These are phyloP conservation scores for Jordanella pulchra DNA, from an alignment of 2,797 vertebrate species.

Conservation along the genomic window DNA sequence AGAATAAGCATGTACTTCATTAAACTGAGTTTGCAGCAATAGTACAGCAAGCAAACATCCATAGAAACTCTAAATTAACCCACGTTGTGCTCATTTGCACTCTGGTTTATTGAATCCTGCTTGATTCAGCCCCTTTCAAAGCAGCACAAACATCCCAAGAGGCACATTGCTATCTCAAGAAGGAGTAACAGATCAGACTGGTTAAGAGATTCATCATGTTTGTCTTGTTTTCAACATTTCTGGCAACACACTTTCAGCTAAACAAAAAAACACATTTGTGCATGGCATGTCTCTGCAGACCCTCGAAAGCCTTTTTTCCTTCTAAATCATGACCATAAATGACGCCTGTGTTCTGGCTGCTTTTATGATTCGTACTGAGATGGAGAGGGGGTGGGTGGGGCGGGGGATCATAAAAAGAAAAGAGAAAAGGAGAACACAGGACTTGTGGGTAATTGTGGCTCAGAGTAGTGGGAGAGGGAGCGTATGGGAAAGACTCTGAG, in stretches of 20 bases:
- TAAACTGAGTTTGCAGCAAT: constrained; percentile 13
- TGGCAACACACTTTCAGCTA: constrained; percentile 34
- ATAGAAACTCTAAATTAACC: constrained; percentile 45
- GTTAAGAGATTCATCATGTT: constrained; percentile 62
- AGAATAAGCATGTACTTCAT: constrained; percentile 2
- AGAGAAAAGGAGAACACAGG: constrained; percentile 80
- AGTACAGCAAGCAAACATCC: constrained; percentile 30
- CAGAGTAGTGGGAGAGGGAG: constrained; percentile 62
- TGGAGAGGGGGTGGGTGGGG: constrained; percentile 53
- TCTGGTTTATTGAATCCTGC: constrained; percentile 48
- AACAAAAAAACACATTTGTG: constrained; percentile 48
- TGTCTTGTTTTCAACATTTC: constrained; percentile 56
- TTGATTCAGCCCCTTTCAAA: constrained; percentile 43
- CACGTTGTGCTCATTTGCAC: constrained; percentile 46
- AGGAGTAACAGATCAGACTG: constrained; percentile 41
- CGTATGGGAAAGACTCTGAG: constrained; percentile 73
- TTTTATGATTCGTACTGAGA: constrained; percentile 67
- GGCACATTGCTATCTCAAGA: constrained; percentile 49
- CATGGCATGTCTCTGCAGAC: constrained; percentile 61
- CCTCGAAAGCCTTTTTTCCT: constrained; percentile 47
- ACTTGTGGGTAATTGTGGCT: constrained; percentile 82
- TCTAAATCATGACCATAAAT: constrained; percentile 69
- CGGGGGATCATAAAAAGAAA: constrained; percentile 75
- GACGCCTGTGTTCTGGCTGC: constrained; percentile 58
- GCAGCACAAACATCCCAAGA: constrained; percentile 51